Evolutionary conservation across 1,140 invertebrate genomes (phyloP).

Genomic region (Bombus superbus): DNA sequence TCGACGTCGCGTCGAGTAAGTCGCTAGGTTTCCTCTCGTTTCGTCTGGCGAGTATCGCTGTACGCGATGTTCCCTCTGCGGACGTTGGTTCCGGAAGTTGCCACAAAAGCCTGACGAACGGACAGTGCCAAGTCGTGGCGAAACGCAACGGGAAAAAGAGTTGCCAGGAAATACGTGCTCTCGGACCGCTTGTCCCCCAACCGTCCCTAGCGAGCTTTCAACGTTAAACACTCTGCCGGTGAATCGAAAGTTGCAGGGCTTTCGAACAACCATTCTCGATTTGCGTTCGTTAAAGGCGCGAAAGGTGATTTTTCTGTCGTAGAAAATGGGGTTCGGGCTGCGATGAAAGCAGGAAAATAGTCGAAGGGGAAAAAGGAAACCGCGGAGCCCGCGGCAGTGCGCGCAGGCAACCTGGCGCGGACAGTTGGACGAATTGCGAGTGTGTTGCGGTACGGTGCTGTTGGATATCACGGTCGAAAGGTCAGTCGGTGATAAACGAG

Average conservation of each 20-base stretch:
- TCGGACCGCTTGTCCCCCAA: not conserved
- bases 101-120: too few relatives aligned
- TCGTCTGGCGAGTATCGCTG: too few relatives aligned
- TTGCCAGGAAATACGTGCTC: too few relatives aligned
- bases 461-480: conserved; percentile 68
- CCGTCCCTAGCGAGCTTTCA: not conserved
- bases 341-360: too few relatives aligned
- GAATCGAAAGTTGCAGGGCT: not conserved
- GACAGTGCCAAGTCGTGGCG: too few relatives aligned
- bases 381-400: conserved; percentile 31
- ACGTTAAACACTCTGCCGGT: not conserved
- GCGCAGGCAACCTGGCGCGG: conserved; percentile 66
- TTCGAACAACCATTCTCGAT: not conserved
- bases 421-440: conserved; percentile 70
- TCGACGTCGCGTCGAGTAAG: too few relatives aligned
- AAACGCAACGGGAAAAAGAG: too few relatives aligned
- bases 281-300: not conserved
- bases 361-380: conserved; percentile 13
- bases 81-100: too few relatives aligned
- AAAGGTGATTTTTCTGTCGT: not conserved
- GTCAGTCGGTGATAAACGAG: conserved; percentile 75
- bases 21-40: too few relatives aligned
- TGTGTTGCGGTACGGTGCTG: conserved; percentile 60
- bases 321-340: not conserved
- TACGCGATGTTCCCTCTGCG: too few relatives aligned